Evolutionary conservation across 2,888 invertebrate genomes (phyloP).

Genomic region (Camptogramma bilineatum): DNA sequence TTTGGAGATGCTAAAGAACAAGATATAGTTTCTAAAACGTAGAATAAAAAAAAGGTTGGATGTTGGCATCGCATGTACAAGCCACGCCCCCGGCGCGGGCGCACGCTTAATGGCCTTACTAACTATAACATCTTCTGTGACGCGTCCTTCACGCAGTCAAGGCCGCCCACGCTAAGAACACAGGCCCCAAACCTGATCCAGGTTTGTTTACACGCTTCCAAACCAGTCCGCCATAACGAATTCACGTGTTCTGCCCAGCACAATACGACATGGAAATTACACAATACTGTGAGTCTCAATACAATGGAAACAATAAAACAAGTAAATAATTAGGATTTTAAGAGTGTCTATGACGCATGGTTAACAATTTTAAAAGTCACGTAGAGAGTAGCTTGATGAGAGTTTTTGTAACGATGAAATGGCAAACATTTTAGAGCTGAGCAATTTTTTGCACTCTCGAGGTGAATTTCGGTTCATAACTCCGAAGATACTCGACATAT

Average conservation of each 20-base stretch:
- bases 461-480: too few relatives aligned
- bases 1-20: constrained; percentile 28
- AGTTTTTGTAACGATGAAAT: constrained; percentile 9
- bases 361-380: constrained; percentile 37
- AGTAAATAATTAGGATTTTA: constrained; percentile 23
- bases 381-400: constrained; percentile 32
- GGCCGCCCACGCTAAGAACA: constrained; percentile 72
- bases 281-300: constrained; percentile 2
- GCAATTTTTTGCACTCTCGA: too few relatives aligned
- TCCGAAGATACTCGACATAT: too few relatives aligned
- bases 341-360: constrained; percentile 27
- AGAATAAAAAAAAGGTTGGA: constrained; percentile 43
- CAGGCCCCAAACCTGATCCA: constrained; percentile 62
- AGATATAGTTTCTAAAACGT: constrained; percentile 19
- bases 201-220: constrained; percentile 62
- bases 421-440: too few relatives aligned
- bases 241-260: constrained; percentile 32
- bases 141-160: constrained; percentile 76
- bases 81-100: constrained; percentile 65
- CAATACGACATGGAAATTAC: constrained; percentile 12
- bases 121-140: constrained; percentile 25
- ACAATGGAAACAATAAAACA: constrained; percentile 23
- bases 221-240: constrained; percentile 52
- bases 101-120: constrained; percentile 54
- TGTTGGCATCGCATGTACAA: constrained; percentile 54